Evolutionary conservation across 2,797 vertebrate species (phyloP).

Genomic region (Ctenosaura bakeri): DNA sequence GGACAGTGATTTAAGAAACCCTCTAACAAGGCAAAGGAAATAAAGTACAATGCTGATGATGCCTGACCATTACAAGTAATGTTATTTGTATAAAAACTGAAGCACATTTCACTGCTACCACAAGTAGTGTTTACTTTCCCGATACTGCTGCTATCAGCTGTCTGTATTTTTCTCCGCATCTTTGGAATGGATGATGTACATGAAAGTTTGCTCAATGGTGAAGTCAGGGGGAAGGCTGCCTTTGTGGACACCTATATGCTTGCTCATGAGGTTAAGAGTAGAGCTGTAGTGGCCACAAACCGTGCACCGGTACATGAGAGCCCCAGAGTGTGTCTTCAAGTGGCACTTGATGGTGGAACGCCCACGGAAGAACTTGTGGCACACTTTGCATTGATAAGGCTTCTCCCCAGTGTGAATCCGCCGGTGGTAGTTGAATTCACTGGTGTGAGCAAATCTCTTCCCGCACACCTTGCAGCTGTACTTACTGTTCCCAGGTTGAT

Average conservation of each 20-base stretch:
- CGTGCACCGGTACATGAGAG: constrained; percentile 98
- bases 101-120: constrained; percentile 12
- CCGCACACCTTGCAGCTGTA: constrained; percentile 97
- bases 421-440: constrained; percentile 97
- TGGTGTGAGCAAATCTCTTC: constrained; percentile 96
- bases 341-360: constrained; percentile 99
- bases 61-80: constrained; percentile 51
- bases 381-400: constrained; percentile 98
- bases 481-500: constrained; percentile 82
- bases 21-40: constrained; percentile 64
- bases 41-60: constrained; percentile 54
- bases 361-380: constrained; percentile 96
- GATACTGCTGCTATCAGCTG: constrained; percentile 81
- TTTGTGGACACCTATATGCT: constrained; percentile 95
- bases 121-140: not conserved
- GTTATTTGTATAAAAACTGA: constrained; percentile 4
- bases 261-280: constrained; percentile 96
- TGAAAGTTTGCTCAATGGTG: constrained; percentile 98
- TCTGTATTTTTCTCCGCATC: constrained; percentile 88
- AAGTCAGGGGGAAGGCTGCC: constrained; percentile 94
- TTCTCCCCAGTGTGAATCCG: constrained; percentile 98
- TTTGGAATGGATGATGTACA: constrained; percentile 99
- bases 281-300: constrained; percentile 96
- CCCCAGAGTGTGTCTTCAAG: constrained; percentile 96
- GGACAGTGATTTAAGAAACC: constrained; percentile 60